Evolutionary conservation across 2,888 invertebrate genomes (phyloP).

Genomic region (Tetrapedia diversipes): DNA sequence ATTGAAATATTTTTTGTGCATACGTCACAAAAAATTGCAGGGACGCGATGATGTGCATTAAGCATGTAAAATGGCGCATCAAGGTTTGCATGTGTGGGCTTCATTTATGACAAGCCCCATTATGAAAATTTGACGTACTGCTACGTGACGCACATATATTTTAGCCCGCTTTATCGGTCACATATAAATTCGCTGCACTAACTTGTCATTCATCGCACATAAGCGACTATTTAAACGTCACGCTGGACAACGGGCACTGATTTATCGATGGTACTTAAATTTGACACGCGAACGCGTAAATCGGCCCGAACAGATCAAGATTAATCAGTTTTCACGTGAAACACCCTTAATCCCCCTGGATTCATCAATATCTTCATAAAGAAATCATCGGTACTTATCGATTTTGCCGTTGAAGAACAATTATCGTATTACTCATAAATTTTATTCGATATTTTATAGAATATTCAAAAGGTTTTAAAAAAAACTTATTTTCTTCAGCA

Average conservation of each 20-base stretch:
- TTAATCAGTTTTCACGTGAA: conserved; percentile 31
- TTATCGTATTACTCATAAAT: no score
- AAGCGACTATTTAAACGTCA: conserved; percentile 57
- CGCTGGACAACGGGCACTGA: conserved; percentile 36
- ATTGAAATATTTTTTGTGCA: not conserved
- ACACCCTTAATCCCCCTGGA: conserved; percentile 15
- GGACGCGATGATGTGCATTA: not conserved
- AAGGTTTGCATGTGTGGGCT: not conserved
- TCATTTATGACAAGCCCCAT: conserved; percentile 44
- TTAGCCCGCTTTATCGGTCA: conserved; percentile 42
- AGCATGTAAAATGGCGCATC: conserved; percentile 16
- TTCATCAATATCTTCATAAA: not conserved
- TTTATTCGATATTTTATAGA: no score
- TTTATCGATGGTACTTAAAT: conserved; percentile 54
- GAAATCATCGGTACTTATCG: not conserved
- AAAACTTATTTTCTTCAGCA: no score
- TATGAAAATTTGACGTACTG: conserved; percentile 52
- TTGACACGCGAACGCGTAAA: conserved; percentile 36
- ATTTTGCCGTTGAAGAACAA: not conserved
- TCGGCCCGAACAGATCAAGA: conserved; percentile 21
- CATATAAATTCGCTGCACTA: conserved; percentile 49
- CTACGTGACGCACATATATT: conserved; percentile 48
- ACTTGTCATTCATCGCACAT: conserved; percentile 37
- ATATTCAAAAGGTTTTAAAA: no score
- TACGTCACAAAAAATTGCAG: conserved; percentile 17